Conservation (phyloP, 2,888 invertebrate species). For the Elegia similella region DNA sequence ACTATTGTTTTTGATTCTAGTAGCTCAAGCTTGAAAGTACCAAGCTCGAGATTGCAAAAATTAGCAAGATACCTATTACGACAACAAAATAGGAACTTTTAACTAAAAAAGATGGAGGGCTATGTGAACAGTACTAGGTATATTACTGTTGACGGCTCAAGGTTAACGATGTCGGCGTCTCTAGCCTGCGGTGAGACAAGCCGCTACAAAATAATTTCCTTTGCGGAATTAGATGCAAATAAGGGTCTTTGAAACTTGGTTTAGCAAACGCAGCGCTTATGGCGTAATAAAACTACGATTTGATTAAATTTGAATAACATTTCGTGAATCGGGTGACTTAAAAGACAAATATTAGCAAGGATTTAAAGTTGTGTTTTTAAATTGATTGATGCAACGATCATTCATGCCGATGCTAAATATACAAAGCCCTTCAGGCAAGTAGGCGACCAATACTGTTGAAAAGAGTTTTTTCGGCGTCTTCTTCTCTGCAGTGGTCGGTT, state of each 20-base stretch:
- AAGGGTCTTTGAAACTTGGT: neutral
- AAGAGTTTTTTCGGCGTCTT: no score
- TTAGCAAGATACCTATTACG: no score
- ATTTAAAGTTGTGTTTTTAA: neutral
- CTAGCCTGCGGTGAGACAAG: neutral
- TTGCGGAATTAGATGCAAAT: neutral
- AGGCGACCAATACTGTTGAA: no score
- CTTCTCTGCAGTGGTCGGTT: no score
- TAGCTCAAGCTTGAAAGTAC: no score
- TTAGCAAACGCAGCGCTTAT: neutral
- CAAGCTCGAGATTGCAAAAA: no score
- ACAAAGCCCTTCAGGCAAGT: no score
- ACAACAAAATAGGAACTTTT: no score
- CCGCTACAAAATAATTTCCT: neutral
- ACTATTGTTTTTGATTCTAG: no score
- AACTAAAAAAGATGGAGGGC: no score
- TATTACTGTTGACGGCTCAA: neutral
- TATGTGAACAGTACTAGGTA: neutral
- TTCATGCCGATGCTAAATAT: neutral
- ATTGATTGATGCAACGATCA: neutral
- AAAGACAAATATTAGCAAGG: no score
- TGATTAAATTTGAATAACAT: neutral
- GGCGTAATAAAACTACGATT: neutral
- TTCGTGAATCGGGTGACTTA: no score
- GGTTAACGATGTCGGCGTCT: neutral